Percentiles rank a stretch among this genome's conserved stretches.
These are phyloP conservation scores for Drosophila fungiperda DNA, from an alignment of 2,888 invertebrate species.

Conservation along the genomic window DNA sequence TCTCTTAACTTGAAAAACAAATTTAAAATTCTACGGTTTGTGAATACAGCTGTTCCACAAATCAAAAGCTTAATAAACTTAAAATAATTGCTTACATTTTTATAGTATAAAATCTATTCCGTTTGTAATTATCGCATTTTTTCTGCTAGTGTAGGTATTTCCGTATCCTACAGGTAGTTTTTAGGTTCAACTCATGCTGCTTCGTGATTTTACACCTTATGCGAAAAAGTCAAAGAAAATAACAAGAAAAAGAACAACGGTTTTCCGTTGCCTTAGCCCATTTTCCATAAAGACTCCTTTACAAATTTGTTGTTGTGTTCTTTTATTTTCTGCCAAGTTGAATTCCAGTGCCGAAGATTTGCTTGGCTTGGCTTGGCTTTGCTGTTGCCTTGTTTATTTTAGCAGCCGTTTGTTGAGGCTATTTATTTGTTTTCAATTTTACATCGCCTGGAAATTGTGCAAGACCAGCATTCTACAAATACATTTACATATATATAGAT, in stretches of 20 bases:
- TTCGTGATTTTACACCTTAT: conserved; percentile 66
- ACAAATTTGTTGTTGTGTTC: neutral
- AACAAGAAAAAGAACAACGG: conserved; percentile 6
- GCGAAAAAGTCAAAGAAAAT: conserved; percentile 61
- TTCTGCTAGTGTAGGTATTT: conserved; percentile 30
- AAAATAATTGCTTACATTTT: neutral
- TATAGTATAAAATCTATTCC: fast-evolving
- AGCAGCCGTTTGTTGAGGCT: conserved; percentile 67
- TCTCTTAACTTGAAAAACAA: neutral
- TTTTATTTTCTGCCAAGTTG: conserved; percentile 9
- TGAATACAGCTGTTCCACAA: neutral
- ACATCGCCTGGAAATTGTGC: conserved; percentile 66
- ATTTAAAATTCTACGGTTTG: neutral
- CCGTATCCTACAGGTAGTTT: conserved; percentile 71
- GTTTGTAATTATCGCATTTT: neutral
- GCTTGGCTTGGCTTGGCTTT: conserved; percentile 7
- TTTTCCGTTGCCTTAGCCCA: conserved; percentile 56
- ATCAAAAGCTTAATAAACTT: neutral
- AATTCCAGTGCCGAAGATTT: neutral
- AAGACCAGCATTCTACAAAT: conserved; percentile 38
- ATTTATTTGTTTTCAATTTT: conserved; percentile 73
- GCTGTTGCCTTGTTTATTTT: conserved; percentile 61
- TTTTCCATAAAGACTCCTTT: conserved; percentile 43
- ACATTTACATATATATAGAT: conserved; percentile 11
- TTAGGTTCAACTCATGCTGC: conserved; percentile 57